These are phyloP conservation scores for Caiman crocodilus DNA, from an alignment of 2,797 vertebrate species.

Conservation along the genomic window DNA sequence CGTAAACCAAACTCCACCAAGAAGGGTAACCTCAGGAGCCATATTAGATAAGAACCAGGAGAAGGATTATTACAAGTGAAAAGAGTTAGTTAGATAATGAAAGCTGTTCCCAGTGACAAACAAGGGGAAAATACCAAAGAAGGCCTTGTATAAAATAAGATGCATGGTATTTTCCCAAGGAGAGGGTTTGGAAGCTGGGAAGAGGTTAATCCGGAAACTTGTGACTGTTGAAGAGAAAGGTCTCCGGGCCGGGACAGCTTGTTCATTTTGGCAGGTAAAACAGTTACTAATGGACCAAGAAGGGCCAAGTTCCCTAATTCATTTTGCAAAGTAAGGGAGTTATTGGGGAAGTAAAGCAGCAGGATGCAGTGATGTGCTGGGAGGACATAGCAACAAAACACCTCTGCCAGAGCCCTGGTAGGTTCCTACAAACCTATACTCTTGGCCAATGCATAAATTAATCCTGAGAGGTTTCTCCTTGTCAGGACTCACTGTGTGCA, in stretches of 20 bases:
- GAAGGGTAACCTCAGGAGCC: neutral
- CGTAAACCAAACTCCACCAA: neutral
- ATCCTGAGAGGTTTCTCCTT: neutral
- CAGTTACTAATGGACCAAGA: neutral
- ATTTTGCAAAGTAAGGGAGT: neutral
- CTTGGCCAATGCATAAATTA: neutral
- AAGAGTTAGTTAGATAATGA: slow-evolving; percentile 50
- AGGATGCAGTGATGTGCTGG: neutral
- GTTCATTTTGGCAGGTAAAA: neutral
- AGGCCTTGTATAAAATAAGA: neutral
- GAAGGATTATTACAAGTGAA: neutral
- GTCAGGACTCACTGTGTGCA: neutral
- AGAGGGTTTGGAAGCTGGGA: neutral
- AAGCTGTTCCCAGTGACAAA: neutral
- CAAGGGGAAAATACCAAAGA: slow-evolving; percentile 41
- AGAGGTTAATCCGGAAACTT: neutral
- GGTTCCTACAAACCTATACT: neutral
- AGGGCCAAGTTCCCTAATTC: neutral
- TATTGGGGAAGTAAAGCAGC: neutral
- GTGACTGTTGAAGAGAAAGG: neutral
- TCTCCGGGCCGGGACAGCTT: neutral
- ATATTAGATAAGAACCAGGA: neutral
- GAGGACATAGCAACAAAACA: neutral
- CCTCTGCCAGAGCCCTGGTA: neutral
- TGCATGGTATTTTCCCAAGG: neutral